Percentiles rank a stretch among this genome's conserved stretches.
Conservation (phyloP, 2,113 vertebrate species). For the Carassius auratus region DNA sequence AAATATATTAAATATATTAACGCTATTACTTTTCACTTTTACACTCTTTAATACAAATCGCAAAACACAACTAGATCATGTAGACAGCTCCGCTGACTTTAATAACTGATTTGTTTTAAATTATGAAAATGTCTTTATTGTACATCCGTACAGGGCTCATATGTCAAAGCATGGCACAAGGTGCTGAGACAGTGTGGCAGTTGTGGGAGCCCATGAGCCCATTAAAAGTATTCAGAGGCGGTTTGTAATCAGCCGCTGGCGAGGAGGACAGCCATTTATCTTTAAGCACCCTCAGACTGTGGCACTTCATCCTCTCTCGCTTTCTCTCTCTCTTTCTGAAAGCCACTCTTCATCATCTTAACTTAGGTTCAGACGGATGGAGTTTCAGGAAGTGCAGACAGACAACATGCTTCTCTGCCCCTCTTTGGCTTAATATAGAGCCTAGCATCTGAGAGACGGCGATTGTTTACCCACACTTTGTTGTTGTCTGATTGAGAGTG, state of each 20-base stretch:
- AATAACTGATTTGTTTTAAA: constrained; percentile 7
- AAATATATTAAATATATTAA: background rate
- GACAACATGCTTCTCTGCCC: constrained; percentile 14
- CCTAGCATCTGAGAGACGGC: constrained; percentile 34
- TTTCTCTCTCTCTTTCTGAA: background rate
- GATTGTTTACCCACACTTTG: constrained; percentile 44
- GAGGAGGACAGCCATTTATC: constrained; percentile 12
- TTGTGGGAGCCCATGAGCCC: background rate
- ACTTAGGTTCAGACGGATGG: constrained; percentile 32
- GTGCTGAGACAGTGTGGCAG: constrained; percentile 5
- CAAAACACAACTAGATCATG: background rate
- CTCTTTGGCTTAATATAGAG: constrained; percentile 12
- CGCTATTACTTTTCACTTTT: background rate
- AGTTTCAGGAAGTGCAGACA: constrained; percentile 12
- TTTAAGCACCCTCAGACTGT: constrained; percentile 4
- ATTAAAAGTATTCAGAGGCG: constrained; percentile 21
- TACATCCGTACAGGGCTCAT: background rate
- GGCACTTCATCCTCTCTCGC: constrained; percentile 18
- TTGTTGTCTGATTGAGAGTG: constrained; percentile 30
- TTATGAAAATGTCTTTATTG: background rate
- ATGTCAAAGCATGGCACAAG: background rate
- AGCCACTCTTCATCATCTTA: constrained; percentile 52
- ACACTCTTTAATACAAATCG: background rate
- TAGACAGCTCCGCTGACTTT: background rate
- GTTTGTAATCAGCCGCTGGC: constrained; percentile 4